Evolutionary conservation across 2,113 vertebrate genomes (phyloP), one percentile per base, ranked within the genome.

Genomic region (Eretmochelys imbricata): DNA sequence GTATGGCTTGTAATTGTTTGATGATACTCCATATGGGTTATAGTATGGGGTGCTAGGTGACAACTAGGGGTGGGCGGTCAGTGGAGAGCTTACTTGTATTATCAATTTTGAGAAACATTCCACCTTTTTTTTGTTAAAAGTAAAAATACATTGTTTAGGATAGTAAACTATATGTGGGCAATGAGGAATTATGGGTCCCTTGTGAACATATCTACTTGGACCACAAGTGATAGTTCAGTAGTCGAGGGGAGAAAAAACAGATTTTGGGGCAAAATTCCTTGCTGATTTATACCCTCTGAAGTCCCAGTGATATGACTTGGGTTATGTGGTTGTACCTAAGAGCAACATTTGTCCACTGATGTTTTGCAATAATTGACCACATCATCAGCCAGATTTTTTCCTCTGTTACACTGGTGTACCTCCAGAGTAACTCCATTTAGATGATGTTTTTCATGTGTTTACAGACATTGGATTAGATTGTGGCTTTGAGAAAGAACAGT

Each of bases 321-420:
- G 95, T 87, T 92, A 7, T 42, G 8, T 88, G 85, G 94, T 80
- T 93, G 93, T 49, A 75, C 57, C 53, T 88, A 86, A 48, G 82
- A 89, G 79, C 85, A 94, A 87, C 79, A 87, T 89, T 93, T 93
- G 81, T 75, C 79, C 86, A 57, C 79, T 2, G 5, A 29, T 80
- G 82, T 96, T 97, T 88, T 95, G 93, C 94, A 96, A 93, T 86
- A 87, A 84, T 87, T 95, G 93, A 91, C 93, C 1, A 1, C 93
- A 75, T 51, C 88, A 84, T 85, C 94, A 80, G 85, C 89, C 2
- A 5, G 79, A 91, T 93, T 92, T 88, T 29, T 76, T 51, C 84
- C 85, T 13, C 38, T 92, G 85, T 91, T 89, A 9, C 83, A 89
- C 55, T 85, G 79, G 65, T 87, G 55, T 89, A 91, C 95, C 92